phyloP scores from a whole-genome alignment of 2,113 vertebrate species.

The Tor tambroides region DNA sequence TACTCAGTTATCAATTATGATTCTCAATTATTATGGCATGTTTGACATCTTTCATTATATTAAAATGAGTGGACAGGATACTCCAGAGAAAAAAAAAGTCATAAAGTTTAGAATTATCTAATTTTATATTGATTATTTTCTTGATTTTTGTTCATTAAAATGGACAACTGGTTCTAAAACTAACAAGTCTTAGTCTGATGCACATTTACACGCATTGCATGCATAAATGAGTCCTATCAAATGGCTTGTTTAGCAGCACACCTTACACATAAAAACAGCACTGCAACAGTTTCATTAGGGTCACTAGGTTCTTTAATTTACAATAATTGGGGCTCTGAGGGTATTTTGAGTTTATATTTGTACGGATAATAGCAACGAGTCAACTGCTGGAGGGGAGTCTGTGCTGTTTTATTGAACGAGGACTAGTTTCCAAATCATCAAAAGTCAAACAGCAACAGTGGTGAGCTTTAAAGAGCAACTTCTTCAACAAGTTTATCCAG shows the following conservation, averaged over 20 bases:
- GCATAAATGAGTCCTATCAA: constrained; percentile 60
- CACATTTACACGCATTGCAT: background rate
- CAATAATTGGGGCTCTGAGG: constrained; percentile 68
- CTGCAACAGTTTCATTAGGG: constrained; percentile 73
- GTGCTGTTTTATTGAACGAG: constrained; percentile 29
- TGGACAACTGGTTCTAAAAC: background rate
- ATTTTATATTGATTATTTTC: too few species aligned
- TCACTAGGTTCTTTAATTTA: constrained; percentile 73
- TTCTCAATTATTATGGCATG: background rate
- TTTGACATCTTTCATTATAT: background rate
- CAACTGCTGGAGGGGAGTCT: constrained; percentile 35
- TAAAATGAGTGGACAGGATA: background rate
- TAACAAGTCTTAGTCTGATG: background rate
- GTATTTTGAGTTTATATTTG: constrained; percentile 52
- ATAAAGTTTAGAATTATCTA: background rate
- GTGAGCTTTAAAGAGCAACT: constrained; percentile 36
- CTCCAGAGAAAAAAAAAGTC: background rate
- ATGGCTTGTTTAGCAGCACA: constrained; percentile 65
- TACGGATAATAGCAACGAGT: constrained; percentile 39
- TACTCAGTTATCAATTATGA: background rate
- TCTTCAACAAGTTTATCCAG: constrained; percentile 40
- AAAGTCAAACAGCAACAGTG: constrained; percentile 24
- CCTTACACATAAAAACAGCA: constrained; percentile 62
- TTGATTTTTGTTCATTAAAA: background rate
- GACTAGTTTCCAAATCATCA: constrained; percentile 53